Evolutionary conservation across 2,888 invertebrate species (phyloP).

Genomic region (Callyntrura guangdongensis): DNA sequence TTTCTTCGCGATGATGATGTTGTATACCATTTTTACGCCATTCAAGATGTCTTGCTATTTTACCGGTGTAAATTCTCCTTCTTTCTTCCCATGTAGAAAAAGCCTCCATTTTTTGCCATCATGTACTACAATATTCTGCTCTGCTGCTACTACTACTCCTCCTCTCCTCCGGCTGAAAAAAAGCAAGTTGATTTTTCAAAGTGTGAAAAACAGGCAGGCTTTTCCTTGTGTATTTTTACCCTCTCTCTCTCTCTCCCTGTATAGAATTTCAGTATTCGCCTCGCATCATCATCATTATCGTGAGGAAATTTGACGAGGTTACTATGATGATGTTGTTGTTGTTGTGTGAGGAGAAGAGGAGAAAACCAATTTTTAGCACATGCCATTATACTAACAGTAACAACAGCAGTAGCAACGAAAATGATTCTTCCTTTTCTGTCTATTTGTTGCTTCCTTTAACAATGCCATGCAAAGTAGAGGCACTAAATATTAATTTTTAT

Average conservation of each 20-base stretch:
- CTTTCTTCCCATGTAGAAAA: slow-evolving; percentile 1
- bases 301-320: not conserved
- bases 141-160: not conserved
- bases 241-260: not conserved
- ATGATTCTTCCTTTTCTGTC: too few species aligned
- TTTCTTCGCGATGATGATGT: not conserved
- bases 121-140: not conserved
- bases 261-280: not conserved
- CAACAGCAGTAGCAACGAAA: not conserved
- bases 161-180: not conserved
- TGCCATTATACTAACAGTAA: slow-evolving; percentile 12
- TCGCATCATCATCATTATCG: too few species aligned
- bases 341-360: not conserved
- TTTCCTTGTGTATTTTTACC: slow-evolving; percentile 53
- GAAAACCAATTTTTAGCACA: slow-evolving; percentile 73
- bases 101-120: slow-evolving; percentile 27
- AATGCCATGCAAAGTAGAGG: too few species aligned
- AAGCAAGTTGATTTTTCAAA: not conserved
- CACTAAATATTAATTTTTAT: too few species aligned
- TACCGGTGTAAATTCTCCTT: not conserved
- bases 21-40: not conserved
- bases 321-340: not conserved
- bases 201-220: slow-evolving; percentile 45
- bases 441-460: too few species aligned
- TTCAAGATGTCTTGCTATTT: not conserved